Percentiles rank a stretch among this genome's conserved stretches.
Evolutionary conservation across 2,113 vertebrate genomes (phyloP).

Genomic region (Hypanus sabinus): DNA sequence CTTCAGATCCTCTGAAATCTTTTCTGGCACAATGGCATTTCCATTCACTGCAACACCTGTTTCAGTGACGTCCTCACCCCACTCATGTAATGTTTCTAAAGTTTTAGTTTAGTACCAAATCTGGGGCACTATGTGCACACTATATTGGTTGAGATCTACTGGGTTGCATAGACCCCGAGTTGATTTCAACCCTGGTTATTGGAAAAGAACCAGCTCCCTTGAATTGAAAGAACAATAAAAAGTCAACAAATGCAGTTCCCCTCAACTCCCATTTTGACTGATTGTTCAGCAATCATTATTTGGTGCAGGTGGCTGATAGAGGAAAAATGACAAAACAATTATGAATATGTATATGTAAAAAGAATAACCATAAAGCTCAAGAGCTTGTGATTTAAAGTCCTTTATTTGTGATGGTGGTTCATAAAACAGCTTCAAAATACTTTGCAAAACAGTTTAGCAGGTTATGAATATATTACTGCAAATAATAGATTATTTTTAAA

Average conservation of each 20-base stretch:
- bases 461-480: constrained; percentile 31
- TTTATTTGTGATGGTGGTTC: constrained; percentile 27
- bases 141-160: not conserved
- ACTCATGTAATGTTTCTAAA: not conserved
- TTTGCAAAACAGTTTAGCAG: constrained; percentile 10
- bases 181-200: not conserved
- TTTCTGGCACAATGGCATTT: not conserved
- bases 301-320: not conserved
- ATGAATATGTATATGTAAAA: no score
- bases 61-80: no score
- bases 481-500: constrained; percentile 6
- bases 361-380: no score
- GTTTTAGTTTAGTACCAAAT: not conserved
- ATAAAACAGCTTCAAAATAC: not conserved
- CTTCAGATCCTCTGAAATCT: not conserved
- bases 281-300: no score
- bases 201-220: not conserved
- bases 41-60: not conserved
- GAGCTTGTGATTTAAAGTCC: not conserved
- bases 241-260: not conserved
- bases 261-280: not conserved
- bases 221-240: not conserved
- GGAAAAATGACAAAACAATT: not conserved
- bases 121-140: not conserved
- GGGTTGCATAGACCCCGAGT: not conserved